A percentile compares a stretch with the other conserved stretches of the same genome.
Evolutionary conservation across 2,888 invertebrate species (phyloP).

Genomic region (Nesidiocoris tenuis): DNA sequence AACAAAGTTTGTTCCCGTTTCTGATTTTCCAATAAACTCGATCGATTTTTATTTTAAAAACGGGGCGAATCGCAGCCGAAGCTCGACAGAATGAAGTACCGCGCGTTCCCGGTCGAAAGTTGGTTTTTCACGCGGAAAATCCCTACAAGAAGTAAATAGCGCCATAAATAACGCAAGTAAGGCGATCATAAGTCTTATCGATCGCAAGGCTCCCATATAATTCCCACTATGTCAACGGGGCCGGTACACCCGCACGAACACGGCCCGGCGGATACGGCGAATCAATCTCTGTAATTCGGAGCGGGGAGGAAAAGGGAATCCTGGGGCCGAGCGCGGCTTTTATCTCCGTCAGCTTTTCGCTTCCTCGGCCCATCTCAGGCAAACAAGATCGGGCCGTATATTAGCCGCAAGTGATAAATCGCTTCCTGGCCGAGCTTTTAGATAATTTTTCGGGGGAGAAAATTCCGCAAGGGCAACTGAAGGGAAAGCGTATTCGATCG

Average conservation of each 20-base stretch:
- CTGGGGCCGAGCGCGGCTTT: not conserved
- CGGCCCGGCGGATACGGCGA: not conserved
- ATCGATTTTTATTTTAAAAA: too few species aligned
- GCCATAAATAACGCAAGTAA: constrained; percentile 27
- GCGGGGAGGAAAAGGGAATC: not conserved
- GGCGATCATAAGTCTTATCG: constrained; percentile 36
- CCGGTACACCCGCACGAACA: not conserved
- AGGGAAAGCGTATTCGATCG: too few species aligned
- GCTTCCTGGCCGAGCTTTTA: not conserved
- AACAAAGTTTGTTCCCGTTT: too few species aligned
- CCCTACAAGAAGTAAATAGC: not conserved
- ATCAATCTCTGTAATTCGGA: not conserved
- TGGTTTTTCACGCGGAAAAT: too few species aligned
- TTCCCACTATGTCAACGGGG: not conserved
- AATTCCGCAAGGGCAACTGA: too few species aligned
- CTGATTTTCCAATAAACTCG: too few species aligned
- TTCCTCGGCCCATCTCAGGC: not conserved
- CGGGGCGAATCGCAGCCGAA: too few species aligned
- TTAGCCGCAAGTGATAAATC: not conserved
- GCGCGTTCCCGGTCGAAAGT: too few species aligned
- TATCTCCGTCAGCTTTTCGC: not conserved
- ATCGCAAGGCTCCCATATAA: constrained; percentile 9
- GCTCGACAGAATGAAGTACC: too few species aligned
- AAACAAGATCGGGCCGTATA: not conserved
- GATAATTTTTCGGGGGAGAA: too few species aligned